A percentile compares a stretch with the other conserved stretches of the same genome.
phyloP scores from a whole-genome alignment of 2,113 vertebrate genomes.

The Antennarius striatus region DNA sequence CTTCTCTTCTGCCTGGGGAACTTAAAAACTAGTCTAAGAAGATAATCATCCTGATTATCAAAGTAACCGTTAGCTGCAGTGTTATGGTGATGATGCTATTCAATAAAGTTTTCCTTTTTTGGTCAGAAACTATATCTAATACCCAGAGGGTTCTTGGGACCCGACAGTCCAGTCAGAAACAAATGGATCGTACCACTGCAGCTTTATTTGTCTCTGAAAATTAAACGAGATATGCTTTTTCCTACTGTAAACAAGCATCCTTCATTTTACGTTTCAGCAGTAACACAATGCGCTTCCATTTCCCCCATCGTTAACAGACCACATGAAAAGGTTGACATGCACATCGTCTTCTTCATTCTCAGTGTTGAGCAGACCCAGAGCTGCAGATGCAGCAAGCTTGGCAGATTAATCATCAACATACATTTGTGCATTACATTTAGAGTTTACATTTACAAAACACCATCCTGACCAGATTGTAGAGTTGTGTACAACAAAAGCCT shows the following conservation, averaged over 20 bases:
- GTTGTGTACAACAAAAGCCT: neutral
- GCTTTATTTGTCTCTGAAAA: slow-evolving; percentile 47
- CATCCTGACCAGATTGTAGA: neutral
- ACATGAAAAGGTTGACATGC: slow-evolving; percentile 62
- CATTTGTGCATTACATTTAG: neutral
- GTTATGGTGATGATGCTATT: neutral
- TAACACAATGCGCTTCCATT: slow-evolving; percentile 24
- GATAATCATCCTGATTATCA: neutral
- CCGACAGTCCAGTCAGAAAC: slow-evolving; percentile 12
- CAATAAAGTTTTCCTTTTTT: slow-evolving; percentile 11
- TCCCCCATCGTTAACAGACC: slow-evolving; percentile 41
- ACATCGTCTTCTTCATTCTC: slow-evolving; percentile 51
- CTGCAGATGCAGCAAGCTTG: slow-evolving; percentile 30
- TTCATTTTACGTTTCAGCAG: slow-evolving; percentile 34
- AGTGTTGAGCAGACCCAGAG: slow-evolving; percentile 34
- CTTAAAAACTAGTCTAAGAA: neutral
- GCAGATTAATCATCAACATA: neutral
- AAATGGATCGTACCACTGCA: slow-evolving; percentile 17
- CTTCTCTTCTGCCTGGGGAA: no score
- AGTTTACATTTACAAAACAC: neutral
- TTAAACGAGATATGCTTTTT: slow-evolving; percentile 41
- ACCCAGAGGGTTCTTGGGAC: slow-evolving; percentile 21
- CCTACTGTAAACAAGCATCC: slow-evolving; percentile 59
- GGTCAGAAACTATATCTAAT: slow-evolving; percentile 51
- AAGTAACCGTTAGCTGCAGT: neutral